Percentiles rank a stretch among this genome's conserved stretches.
Evolutionary conservation across 2,888 invertebrate species (phyloP).

Genomic region (Horisme vitalbata): DNA sequence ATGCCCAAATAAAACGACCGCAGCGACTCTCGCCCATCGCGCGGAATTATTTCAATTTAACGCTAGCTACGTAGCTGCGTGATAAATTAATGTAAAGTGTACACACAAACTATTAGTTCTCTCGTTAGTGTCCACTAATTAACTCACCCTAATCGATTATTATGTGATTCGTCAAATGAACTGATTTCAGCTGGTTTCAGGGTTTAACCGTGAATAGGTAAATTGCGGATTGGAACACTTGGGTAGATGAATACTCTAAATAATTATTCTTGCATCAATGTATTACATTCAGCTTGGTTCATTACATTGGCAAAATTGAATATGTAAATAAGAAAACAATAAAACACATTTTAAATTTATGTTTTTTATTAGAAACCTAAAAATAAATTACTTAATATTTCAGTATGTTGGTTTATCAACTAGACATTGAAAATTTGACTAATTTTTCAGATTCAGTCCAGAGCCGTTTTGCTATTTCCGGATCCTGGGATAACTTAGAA

Average conservation of each 20-base stretch:
- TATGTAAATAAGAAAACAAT: too few relatives aligned
- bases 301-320: too few relatives aligned
- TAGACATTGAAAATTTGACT: conserved; percentile 49
- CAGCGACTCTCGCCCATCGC: conserved; percentile 54
- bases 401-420: not conserved
- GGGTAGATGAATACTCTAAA: too few relatives aligned
- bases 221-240: too few relatives aligned
- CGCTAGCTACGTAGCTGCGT: conserved; percentile 50
- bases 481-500: conserved; percentile 79
- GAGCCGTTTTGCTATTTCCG: conserved; percentile 79
- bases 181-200: conserved; percentile 26
- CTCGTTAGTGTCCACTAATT: conserved; percentile 56
- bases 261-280: too few relatives aligned
- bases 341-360: not conserved
- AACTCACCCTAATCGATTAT: conserved; percentile 50
- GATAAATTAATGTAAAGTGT: conserved; percentile 58
- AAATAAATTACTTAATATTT: conserved; percentile 3
- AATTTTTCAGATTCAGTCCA: conserved; percentile 86
- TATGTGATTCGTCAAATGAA: conserved; percentile 35
- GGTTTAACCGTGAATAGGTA: not conserved
- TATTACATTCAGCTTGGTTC: too few relatives aligned
- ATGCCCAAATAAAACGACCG: conserved; percentile 69
- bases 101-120: conserved; percentile 45
- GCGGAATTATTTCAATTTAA: conserved; percentile 74
- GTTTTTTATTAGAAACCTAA: not conserved